Base-by-base conservation (phyloP, 2,888 invertebrate species). In the Zygogramma bicolorata region DNA sequence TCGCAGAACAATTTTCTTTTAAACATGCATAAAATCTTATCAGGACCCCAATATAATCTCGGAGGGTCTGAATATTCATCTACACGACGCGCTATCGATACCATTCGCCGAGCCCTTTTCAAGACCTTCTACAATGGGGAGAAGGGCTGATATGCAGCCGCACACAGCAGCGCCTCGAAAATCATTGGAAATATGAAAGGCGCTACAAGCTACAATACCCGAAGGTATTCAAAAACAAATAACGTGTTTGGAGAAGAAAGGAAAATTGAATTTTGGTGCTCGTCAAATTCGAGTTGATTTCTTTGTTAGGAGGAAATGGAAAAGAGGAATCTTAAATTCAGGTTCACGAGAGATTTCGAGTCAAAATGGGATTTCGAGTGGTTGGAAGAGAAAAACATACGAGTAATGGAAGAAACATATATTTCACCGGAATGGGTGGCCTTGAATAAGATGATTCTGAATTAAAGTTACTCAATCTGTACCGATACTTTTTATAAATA, bases 141-240 rank as follows among this genome's bases (percentile, higher is more conserved):
- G n/a, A n/a, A 62, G 63, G 15, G 62, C 53, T 57, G 69, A 59
- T n/a, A 34, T 34, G 34, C 10, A 7, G 20, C 46, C 46, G 20
- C 34, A 34, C 38, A 59, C 61, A 58, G 25, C 18, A 61, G 22
- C 38, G 70, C 53, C 57, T 46, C 38, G 62, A 69, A 69, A 69
- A 69, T 66, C 49, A 66, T 66, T 72, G 70, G 67, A 62, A 72
- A 70, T 70, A 63, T 68, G 71, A 71, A 70, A 60, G 68, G 71
- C 46, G 58, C 46, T 67, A 58, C 57, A 71, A 63, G 66, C 57
- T 68, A 66, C 70, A 65, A 67, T 67, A 70, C 73, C 71, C 66
- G 38, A 66, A 61, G 70, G 75, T 70, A 70, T 70, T 70, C 53
- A 70, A 72, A 75, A 72, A 75, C 75, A 75, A 75, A 72, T 75